These are phyloP conservation scores for Varroa destructor DNA, from an alignment of 1,140 invertebrate genomes.

Conservation along the genomic window DNA sequence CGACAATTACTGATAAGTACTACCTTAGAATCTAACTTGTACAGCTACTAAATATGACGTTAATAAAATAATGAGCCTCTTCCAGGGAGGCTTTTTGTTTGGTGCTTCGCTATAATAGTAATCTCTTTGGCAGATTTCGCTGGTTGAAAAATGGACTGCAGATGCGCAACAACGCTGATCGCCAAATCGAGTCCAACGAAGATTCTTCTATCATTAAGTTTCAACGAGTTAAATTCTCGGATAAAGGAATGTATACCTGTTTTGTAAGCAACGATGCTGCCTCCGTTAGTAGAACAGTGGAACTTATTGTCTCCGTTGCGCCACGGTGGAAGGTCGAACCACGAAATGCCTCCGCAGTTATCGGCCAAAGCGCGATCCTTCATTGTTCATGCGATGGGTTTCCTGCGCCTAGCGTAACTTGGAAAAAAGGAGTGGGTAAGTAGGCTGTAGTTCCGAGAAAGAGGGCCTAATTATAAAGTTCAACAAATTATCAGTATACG, in stretches of 20 bases:
- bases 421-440: conserved; percentile 38
- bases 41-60: too few relatives aligned
- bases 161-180: conserved; percentile 25
- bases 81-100: too few relatives aligned
- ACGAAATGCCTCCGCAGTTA: conserved; percentile 41
- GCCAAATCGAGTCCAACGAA: conserved; percentile 25
- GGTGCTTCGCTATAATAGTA: too few relatives aligned
- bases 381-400: conserved; percentile 43
- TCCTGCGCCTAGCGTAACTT: conserved; percentile 43
- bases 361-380: conserved; percentile 41
- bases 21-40: too few relatives aligned
- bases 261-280: conserved; percentile 20
- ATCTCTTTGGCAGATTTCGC: conserved; percentile 2
- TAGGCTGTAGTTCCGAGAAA: not conserved
- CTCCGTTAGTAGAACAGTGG: conserved; percentile 21
- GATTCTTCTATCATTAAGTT: conserved; percentile 24
- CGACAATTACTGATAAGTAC: too few relatives aligned
- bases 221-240: conserved; percentile 19
- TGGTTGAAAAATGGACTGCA: conserved; percentile 23
- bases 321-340: conserved; percentile 48
- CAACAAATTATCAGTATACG: too few relatives aligned
- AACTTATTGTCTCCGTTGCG: conserved; percentile 39
- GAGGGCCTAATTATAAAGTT: not conserved
- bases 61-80: too few relatives aligned
- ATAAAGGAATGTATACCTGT: conserved; percentile 25